Conservation (phyloP, 2,113 vertebrate genomes). For the Gorsachius goisagi region DNA sequence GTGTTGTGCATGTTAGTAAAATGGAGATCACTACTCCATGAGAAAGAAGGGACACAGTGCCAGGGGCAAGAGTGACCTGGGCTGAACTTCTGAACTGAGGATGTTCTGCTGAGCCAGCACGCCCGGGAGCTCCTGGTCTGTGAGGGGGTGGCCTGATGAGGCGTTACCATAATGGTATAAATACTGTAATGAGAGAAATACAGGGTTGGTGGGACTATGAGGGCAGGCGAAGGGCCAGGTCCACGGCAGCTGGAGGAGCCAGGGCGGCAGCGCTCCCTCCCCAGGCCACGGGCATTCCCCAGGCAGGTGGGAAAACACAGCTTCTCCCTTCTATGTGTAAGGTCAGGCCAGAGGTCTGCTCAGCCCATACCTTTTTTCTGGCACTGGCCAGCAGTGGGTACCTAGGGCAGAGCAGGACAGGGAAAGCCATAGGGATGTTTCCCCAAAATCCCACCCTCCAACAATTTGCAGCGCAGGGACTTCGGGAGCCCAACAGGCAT, state of each 20-base stretch:
- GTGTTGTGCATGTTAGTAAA: neutral
- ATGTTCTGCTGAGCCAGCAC: neutral
- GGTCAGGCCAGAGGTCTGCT: neutral
- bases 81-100: neutral
- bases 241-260: fast-evolving
- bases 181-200: neutral
- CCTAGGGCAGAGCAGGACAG: neutral
- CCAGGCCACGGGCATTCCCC: neutral
- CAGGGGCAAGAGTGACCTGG: neutral
- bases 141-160: neutral
- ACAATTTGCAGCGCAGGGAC: neutral
- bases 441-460: neutral
- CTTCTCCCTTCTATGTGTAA: neutral
- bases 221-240: neutral
- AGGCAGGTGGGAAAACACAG: neutral
- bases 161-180: neutral
- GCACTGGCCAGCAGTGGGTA: neutral
- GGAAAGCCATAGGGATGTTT: neutral
- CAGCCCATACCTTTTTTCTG: neutral
- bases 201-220: neutral
- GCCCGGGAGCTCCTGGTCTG: neutral
- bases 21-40: neutral
- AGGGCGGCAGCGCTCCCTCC: neutral
- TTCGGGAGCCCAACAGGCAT: neutral
- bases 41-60: neutral